phyloP scores from a whole-genome alignment of 2,113 vertebrate species.

The Phocoena sinus region DNA sequence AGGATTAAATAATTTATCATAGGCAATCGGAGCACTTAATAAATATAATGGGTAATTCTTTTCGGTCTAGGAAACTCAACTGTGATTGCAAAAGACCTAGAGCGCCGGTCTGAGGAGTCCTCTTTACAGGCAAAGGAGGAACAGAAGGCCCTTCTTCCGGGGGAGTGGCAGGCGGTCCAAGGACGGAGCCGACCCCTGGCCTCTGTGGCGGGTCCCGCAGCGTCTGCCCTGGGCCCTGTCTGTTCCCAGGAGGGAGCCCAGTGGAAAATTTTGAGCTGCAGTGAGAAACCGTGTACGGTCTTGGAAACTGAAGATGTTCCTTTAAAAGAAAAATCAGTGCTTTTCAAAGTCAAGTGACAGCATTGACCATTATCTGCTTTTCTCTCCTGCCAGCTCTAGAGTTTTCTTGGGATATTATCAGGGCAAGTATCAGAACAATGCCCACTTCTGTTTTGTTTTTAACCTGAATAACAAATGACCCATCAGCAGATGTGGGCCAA shows the following conservation, averaged over 20 bases:
- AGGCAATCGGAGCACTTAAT: background rate
- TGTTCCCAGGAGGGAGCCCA: slow-evolving; percentile 22
- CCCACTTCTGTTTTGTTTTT: slow-evolving; percentile 58
- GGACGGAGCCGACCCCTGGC: background rate
- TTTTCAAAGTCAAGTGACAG: slow-evolving; percentile 52
- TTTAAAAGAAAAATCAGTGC: slow-evolving; percentile 58
- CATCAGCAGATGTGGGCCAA: background rate
- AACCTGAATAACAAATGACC: slow-evolving; percentile 57
- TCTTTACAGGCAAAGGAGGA: background rate
- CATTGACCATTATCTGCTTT: slow-evolving; percentile 19
- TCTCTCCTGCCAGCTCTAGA: slow-evolving; percentile 36
- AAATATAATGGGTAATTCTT: background rate
- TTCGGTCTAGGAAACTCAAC: background rate
- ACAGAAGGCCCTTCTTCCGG: background rate
- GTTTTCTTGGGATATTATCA: slow-evolving; percentile 61
- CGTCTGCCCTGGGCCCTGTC: background rate
- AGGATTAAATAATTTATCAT: background rate
- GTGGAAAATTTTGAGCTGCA: slow-evolving; percentile 58
- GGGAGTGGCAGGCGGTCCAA: background rate
- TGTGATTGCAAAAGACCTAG: background rate
- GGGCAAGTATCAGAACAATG: slow-evolving; percentile 60
- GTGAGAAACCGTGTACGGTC: background rate
- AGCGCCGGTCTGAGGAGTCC: background rate
- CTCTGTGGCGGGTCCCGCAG: background rate
- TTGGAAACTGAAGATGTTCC: slow-evolving; percentile 58